These are phyloP conservation scores for Polyodon spathula DNA, from an alignment of 2,113 vertebrate species.

Conservation along the genomic window DNA sequence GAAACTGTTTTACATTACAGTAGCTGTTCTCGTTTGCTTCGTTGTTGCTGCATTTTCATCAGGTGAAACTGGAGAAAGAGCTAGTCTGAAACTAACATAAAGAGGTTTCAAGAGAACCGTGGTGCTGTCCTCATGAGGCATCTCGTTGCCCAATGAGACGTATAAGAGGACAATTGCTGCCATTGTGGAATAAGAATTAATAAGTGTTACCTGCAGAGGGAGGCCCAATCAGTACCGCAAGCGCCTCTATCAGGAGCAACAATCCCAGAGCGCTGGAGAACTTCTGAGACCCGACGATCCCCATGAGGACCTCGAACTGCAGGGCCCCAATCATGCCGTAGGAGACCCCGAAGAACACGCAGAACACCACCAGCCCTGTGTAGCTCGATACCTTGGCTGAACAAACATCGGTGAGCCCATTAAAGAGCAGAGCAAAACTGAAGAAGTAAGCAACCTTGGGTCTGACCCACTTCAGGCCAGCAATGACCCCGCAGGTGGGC, in stretches of 20 bases:
- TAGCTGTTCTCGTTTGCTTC: too few species aligned
- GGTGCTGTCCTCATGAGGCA: too few species aligned
- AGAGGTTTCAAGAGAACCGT: not conserved
- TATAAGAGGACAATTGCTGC: too few species aligned
- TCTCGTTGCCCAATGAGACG: not conserved
- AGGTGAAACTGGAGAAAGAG: too few species aligned
- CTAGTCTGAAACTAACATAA: not conserved
- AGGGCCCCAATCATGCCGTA: conserved; percentile 65
- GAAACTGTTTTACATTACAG: too few species aligned
- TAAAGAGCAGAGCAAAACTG: conserved; percentile 62
- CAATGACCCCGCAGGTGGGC: conserved; percentile 56
- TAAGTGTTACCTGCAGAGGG: conserved; percentile 63
- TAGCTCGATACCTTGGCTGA: conserved; percentile 53
- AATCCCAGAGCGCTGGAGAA: conserved; percentile 63
- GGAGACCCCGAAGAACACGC: conserved; percentile 60
- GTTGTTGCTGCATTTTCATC: too few species aligned
- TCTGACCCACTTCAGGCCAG: conserved; percentile 50
- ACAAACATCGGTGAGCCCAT: conserved; percentile 57
- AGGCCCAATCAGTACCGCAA: conserved; percentile 58
- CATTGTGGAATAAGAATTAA: too few species aligned
- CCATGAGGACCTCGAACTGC: conserved; percentile 67
- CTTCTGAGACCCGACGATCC: conserved; percentile 52
- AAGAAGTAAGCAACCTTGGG: conserved; percentile 51
- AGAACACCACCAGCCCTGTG: conserved; percentile 53
- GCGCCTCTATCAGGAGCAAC: conserved; percentile 55